phyloP scores from a whole-genome alignment of 2,797 vertebrate genomes.

The Neostethus bicornis region DNA sequence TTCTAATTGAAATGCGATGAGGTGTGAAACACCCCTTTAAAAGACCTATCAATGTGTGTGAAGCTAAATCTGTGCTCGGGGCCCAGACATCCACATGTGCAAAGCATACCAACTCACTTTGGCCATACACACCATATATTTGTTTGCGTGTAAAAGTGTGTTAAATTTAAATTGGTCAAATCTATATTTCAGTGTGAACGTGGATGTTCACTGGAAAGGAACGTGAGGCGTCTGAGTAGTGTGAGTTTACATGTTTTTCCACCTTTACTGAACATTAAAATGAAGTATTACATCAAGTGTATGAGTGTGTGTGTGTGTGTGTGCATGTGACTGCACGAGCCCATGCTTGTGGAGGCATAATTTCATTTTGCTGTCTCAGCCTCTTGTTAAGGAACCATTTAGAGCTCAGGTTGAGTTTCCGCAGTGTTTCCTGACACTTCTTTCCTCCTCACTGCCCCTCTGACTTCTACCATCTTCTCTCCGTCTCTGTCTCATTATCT shows the following conservation, averaged over 20 bases:
- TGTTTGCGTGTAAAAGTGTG: slow-evolving; percentile 5
- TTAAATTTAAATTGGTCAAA: slow-evolving; percentile 27
- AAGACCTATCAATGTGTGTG: slow-evolving; percentile 72
- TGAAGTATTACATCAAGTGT: slow-evolving; percentile 9
- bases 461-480: slow-evolving; percentile 63
- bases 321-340: slow-evolving; percentile 3
- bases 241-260: slow-evolving; percentile 30
- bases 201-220: slow-evolving; percentile 34
- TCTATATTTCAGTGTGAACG: not conserved
- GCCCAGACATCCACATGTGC: slow-evolving; percentile 25
- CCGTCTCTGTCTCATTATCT: slow-evolving; percentile 67
- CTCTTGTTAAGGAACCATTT: slow-evolving; percentile 71
- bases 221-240: slow-evolving; percentile 2
- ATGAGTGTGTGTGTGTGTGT: slow-evolving; percentile 7
- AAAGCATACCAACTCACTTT: slow-evolving; percentile 52
- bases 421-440: slow-evolving; percentile 60
- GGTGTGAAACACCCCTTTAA: slow-evolving; percentile 78
- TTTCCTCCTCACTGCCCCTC: slow-evolving; percentile 60
- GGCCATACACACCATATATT: slow-evolving; percentile 33
- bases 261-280: slow-evolving; percentile 15
- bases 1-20: slow-evolving; percentile 81
- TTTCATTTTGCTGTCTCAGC: slow-evolving; percentile 69
- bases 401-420: slow-evolving; percentile 72
- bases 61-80: slow-evolving; percentile 58
- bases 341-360: slow-evolving; percentile 28